Evolutionary conservation across 2,888 invertebrate genomes (phyloP).

Genomic region (Drosophila hamatofila): DNA sequence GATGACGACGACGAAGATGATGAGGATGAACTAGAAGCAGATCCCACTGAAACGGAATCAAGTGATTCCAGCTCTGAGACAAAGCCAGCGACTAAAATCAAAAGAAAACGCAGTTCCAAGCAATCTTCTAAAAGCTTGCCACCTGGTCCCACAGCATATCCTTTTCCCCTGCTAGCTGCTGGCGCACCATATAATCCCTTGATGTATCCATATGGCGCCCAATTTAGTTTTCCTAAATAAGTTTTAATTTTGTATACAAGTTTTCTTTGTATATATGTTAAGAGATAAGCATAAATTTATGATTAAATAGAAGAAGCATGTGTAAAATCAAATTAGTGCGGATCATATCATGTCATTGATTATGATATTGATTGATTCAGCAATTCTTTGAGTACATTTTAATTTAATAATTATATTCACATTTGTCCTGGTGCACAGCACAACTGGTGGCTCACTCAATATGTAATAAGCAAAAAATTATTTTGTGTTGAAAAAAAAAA

Average conservation of each 20-base stretch:
- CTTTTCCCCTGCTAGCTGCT: slow-evolving; percentile 62
- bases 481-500: too few relatives aligned
- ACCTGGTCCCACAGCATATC: slow-evolving; percentile 47
- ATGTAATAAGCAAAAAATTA: too few relatives aligned
- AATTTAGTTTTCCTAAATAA: slow-evolving; percentile 64
- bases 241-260: slow-evolving; percentile 12
- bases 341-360: background rate
- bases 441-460: too few relatives aligned
- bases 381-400: background rate
- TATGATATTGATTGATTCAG: background rate
- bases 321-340: background rate
- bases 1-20: slow-evolving; percentile 35
- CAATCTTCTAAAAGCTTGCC: slow-evolving; percentile 21
- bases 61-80: slow-evolving; percentile 62
- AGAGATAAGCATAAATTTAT: slow-evolving; percentile 1
- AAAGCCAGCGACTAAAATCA: slow-evolving; percentile 37
- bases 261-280: slow-evolving; percentile 30
- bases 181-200: slow-evolving; percentile 62
- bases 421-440: background rate
- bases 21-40: slow-evolving; percentile 26
- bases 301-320: background rate
- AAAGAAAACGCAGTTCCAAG: slow-evolving; percentile 66
- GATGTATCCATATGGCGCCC: slow-evolving; percentile 68
- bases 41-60: slow-evolving; percentile 39
- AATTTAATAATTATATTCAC: background rate